Evolutionary conservation across 2,797 vertebrate genomes (phyloP), one percentile per base, ranked within the genome.

Genomic region (Spinus pinus): DNA sequence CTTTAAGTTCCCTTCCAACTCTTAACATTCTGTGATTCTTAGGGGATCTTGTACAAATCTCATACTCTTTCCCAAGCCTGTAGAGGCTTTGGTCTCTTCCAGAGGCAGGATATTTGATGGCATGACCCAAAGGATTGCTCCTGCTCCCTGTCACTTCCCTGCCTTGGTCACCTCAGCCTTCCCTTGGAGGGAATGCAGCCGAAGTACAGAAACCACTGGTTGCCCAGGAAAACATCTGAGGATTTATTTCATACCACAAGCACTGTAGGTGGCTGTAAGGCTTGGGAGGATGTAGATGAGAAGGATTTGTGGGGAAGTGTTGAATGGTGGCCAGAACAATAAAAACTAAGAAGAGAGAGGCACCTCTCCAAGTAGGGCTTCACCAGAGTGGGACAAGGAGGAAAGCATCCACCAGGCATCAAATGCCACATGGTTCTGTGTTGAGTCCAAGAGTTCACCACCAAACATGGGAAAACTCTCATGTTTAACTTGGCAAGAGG

Each of bases 401-500:
- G 57, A 86, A 67, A 70, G 73, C 9, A 1, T 56, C 85, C 58
- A 74, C 39, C 80, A 91, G 91, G 69, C 93, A 77, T 79, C 54
- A 78, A 88, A 93, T 61, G 69, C 73, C 87, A 79, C 90, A 88
- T 71, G 77, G 65, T 17, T 70, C 79, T 73, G 39, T 60, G 64
- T 77, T 95, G 50, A 91, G 84, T 94, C 88, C 88, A 94, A 62
- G 82, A 94, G 80, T 91, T 96, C 86, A 95, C 85, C 86, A 93
- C 90, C 73, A 94, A 96, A 75, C 82, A 93, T 69, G 73, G 93
- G 87, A 69, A 94, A 93, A 58, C 58, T 69, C 35, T 35, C 31
- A 2, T 95, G n/a, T 96, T 96, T 96, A 49, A 58, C 94, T 96
- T 96, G 96, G 95, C 95, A 94, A 75, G 94, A 88, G 33, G 60